Evolutionary conservation across 2,113 vertebrate genomes (phyloP).

Genomic region (Rhinolophus sinicus): DNA sequence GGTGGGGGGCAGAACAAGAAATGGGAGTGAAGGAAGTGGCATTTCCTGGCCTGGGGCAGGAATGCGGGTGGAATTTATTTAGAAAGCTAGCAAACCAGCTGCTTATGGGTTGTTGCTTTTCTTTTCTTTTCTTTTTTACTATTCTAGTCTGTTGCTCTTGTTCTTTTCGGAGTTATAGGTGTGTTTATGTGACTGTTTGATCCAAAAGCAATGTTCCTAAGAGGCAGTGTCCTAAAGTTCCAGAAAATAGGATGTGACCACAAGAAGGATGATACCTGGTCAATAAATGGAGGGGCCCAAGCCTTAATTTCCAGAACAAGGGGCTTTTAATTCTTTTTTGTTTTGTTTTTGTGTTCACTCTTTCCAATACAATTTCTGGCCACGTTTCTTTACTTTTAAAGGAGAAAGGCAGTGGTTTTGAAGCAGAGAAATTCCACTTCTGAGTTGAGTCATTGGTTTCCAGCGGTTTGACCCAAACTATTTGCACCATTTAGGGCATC

Average conservation of each 20-base stretch:
- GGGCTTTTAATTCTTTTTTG: too few species aligned
- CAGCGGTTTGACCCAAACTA: neutral
- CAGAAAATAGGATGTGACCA: neutral
- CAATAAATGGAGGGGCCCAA: neutral
- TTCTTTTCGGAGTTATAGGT: neutral
- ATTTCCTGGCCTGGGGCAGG: constrained; percentile 48
- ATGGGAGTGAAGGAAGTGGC: neutral
- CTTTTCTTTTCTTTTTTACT: neutral
- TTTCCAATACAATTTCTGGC: neutral
- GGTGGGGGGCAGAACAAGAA: neutral
- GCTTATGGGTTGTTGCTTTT: neutral
- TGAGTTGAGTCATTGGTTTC: neutral
- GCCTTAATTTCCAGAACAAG: neutral
- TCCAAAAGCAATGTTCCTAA: neutral
- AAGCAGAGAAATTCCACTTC: neutral
- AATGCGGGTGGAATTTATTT: neutral
- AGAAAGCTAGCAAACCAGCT: neutral
- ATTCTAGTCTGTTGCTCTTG: neutral
- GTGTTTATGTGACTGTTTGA: neutral
- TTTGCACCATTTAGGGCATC: neutral
- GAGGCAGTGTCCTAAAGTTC: neutral
- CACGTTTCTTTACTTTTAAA: neutral
- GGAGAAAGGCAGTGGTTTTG: neutral
- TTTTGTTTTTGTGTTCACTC: neutral
- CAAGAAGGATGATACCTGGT: neutral